Base-by-base conservation (phyloP, 1,140 invertebrate species). In the Atta colombica region DNA sequence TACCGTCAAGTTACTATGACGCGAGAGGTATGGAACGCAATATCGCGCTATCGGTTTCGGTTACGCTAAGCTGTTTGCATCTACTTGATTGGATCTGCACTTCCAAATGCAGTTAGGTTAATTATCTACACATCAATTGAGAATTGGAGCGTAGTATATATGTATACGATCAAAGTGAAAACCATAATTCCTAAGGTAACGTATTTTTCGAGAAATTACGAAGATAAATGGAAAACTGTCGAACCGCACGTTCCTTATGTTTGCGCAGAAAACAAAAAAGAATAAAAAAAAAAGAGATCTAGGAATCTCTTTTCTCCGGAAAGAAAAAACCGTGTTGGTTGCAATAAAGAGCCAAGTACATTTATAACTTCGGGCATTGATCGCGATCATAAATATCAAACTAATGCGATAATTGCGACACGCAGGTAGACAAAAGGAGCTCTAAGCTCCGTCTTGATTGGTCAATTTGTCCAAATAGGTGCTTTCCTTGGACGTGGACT, bases 391-490 rank as follows among this genome's bases (percentile, higher is more conserved):
- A 90, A 92, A 92, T 92, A 88, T 88, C 72, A 58, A 87, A 72
- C 77, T 84, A 92, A 92, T 91, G 89, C 81, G 88, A 92, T 91
- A 92, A 92, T 92, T 89, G 69, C 51, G 39, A 84, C 63, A 65
- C 61, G 16, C 61, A 45, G 78, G 58, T 58, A 68, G 71, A 87
- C 51, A 77, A 82, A 78, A 60, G 71, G 63, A n/a, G 45, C 63
- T 58, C 77, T 69, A 75, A 86, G 87, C n/a, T 68, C 68, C 84
- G 58, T 28, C 68, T 39, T 31, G 91, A 92, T 88, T 63, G 91
- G 88, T 91, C 91, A 92, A 92, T 92, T 92, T 92, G 86, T 90
- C 77, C 51, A 84, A 92, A 90, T 91, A 69, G 85, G 60, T 31
- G 85, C 60, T 75, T 60, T 75, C 39, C 82, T 45, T n/a, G 75